Percentiles rank a stretch among this genome's conserved stretches.
Evolutionary conservation across 1,140 invertebrate genomes (phyloP).

Genomic region (Helicoverpa zea): DNA sequence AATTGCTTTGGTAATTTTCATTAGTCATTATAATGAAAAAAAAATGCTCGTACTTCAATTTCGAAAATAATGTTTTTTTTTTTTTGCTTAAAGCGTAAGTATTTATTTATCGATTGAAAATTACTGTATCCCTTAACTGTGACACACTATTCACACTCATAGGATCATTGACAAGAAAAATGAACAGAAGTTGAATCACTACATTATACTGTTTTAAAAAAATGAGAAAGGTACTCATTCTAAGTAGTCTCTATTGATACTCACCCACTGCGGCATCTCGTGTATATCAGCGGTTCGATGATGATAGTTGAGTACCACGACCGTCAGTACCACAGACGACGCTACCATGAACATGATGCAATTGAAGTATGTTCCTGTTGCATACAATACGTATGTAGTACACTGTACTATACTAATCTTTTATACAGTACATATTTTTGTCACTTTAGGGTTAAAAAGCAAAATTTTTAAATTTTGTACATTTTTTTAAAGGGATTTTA

Average conservation of each 20-base stretch:
- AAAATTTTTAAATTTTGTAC: background rate
- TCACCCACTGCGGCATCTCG: conserved; percentile 98
- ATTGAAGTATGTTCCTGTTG: conserved; percentile 99
- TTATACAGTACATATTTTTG: background rate
- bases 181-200: no score
- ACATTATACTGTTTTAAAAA: no score
- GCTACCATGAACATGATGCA: conserved; percentile 99
- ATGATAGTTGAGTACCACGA: conserved; percentile 99
- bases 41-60: no score
- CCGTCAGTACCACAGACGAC: conserved; percentile 98
- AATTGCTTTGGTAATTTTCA: no score
- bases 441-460: background rate
- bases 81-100: no score
- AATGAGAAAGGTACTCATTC: background rate
- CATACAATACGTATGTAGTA: conserved; percentile 46
- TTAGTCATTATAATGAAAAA: no score
- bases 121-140: no score
- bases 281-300: conserved; percentile 98
- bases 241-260: conserved; percentile 66
- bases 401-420: background rate
- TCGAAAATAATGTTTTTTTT: no score
- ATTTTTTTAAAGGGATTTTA: no score
- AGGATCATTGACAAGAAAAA: no score
- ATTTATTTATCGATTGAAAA: no score
- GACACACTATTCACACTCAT: no score